These are phyloP conservation scores for Odontothrips loti DNA, from an alignment of 2,888 invertebrate species.

Conservation along the genomic window DNA sequence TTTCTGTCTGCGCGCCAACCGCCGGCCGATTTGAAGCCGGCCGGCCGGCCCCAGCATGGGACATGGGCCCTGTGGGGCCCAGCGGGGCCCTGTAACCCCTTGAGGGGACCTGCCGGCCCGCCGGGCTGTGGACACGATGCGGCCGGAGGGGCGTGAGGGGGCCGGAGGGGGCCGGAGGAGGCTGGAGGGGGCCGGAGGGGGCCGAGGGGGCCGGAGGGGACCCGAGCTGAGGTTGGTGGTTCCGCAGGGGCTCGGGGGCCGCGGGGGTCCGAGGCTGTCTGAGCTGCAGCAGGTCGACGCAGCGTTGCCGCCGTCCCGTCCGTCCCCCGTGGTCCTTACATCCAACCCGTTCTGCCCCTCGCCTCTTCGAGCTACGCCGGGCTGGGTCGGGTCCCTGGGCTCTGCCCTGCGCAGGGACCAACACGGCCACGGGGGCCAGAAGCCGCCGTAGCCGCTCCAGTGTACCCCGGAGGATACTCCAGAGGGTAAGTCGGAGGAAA, in stretches of 20 bases:
- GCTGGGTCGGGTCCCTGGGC: too few species aligned
- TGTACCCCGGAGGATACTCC: too few species aligned
- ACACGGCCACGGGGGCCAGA: too few species aligned
- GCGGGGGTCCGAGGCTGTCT: conserved; percentile 30
- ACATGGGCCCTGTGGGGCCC: neutral
- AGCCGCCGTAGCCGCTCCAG: too few species aligned
- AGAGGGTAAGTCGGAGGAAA: too few species aligned
- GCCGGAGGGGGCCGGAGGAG: conserved; percentile 36
- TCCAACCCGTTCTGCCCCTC: too few species aligned
- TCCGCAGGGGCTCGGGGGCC: conserved; percentile 11
- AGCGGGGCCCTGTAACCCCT: neutral
- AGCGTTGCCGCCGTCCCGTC: conserved; percentile 30
- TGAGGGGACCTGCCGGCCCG: conserved; percentile 32
- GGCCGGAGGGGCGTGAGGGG: conserved; percentile 34
- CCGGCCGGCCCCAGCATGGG: neutral
- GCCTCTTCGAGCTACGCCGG: too few species aligned
- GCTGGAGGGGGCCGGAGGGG: conserved; percentile 27
- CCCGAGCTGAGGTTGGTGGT: conserved; percentile 9
- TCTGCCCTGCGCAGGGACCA: too few species aligned
- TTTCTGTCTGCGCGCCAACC: conserved; percentile 25
- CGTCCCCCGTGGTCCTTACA: neutral
- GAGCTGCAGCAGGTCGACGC: conserved; percentile 36
- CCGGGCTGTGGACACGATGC: conserved; percentile 33
- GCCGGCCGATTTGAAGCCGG: neutral
- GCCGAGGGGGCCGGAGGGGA: conserved; percentile 30